A percentile compares a stretch with the other conserved stretches of the same genome.
Conservation (phyloP, 2,797 vertebrate species). For the Rhinogobio ventralis region DNA sequence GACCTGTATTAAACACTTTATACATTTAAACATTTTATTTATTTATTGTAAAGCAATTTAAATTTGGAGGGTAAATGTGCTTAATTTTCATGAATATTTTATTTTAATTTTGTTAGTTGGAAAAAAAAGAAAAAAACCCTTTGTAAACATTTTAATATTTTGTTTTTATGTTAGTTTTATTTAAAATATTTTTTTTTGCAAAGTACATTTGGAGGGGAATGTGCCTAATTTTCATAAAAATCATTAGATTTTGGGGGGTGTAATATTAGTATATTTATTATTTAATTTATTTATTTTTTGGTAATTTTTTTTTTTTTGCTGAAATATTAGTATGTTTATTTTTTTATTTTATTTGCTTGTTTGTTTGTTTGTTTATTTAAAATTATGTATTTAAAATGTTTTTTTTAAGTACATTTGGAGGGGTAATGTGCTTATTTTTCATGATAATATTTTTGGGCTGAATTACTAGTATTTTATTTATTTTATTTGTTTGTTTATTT, state of each 20-base stretch:
- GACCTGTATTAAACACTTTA: not conserved
- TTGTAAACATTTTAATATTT: not conserved
- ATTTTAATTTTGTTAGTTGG: not conserved
- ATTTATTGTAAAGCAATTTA: not conserved
- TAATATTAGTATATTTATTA: no score
- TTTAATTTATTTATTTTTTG: no score
- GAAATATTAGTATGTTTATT: not conserved
- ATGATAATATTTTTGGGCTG: no score
- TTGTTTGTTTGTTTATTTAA: not conserved
- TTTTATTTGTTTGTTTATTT: no score
- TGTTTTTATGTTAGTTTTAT: not conserved
- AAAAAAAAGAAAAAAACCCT: not conserved
- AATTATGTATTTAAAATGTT: no score
- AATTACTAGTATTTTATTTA: not conserved
- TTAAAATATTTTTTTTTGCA: not conserved
- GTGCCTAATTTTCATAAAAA: not conserved
- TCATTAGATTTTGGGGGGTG: no score
- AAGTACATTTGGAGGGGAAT: not conserved
- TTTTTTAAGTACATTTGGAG: no score
- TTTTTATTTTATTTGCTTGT: not conserved
- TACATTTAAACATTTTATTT: not conserved
- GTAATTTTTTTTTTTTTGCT: not conserved
- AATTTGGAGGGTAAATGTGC: not conserved
- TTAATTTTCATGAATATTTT: not conserved
- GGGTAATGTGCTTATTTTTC: no score